Conservation (phyloP, 35 echinoderm and acorn worm genomes). For the Apostichopus californicus region DNA sequence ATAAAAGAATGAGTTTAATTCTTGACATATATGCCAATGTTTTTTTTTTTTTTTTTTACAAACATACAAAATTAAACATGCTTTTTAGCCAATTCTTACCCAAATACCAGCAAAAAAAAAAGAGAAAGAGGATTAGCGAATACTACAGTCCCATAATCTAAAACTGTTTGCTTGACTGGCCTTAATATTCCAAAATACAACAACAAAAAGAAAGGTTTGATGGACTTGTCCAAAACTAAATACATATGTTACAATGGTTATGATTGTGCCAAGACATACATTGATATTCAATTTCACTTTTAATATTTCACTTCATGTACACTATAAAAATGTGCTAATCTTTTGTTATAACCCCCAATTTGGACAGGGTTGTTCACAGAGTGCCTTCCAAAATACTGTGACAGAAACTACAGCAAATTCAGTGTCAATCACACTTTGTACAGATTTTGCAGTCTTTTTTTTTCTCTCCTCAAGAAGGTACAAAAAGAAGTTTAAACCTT, state of each 20-base stretch:
- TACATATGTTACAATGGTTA: conserved; percentile 6
- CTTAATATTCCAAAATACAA: neutral
- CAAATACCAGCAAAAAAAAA: neutral
- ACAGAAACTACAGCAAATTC: neutral
- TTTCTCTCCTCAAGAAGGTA: neutral
- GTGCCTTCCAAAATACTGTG: neutral
- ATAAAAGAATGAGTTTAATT: conserved; percentile 20
- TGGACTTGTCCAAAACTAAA: neutral
- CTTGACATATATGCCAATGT: neutral
- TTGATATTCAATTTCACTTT: neutral
- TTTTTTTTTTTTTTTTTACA: conserved; percentile 11
- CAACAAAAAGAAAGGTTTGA: neutral
- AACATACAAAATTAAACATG: conserved; percentile 7
- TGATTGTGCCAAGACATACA: conserved; percentile 15
- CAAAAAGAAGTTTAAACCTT: neutral
- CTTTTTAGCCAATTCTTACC: neutral
- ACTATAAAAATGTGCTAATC: neutral
- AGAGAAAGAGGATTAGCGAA: conserved; percentile 6
- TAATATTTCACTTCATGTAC: neutral
- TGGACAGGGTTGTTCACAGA: neutral
- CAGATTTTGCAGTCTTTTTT: neutral
- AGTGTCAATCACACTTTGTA: neutral
- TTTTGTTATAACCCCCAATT: neutral
- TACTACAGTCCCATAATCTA: conserved; percentile 22
- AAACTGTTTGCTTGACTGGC: conserved; percentile 21